These are phyloP conservation scores for Huso huso DNA, from an alignment of 2,797 vertebrate genomes.

Conservation along the genomic window DNA sequence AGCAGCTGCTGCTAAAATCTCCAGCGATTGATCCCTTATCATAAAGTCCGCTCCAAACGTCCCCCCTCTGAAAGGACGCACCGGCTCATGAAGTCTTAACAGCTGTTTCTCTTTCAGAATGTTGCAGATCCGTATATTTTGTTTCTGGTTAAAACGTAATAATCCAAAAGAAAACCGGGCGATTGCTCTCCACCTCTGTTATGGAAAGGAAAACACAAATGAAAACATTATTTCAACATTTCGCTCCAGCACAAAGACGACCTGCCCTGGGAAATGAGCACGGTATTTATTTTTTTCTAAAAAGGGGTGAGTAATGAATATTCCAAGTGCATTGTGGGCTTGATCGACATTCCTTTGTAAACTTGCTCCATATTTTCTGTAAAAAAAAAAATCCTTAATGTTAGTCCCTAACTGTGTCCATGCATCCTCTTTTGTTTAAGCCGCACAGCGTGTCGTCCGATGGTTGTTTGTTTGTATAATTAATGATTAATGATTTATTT, in stretches of 20 bases:
- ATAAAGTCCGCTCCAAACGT: neutral
- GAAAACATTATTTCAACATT: conserved; percentile 26
- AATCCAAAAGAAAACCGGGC: conserved; percentile 4
- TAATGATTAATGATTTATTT: conserved; percentile 13
- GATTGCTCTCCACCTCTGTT: conserved; percentile 31
- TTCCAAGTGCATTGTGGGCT: conserved; percentile 30
- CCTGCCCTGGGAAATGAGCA: conserved; percentile 22
- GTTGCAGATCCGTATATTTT: neutral
- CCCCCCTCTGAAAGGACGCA: conserved; percentile 29
- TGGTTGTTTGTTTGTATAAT: no score
- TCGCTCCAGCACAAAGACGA: conserved; percentile 26
- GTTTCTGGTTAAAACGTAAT: neutral
- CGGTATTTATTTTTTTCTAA: conserved; percentile 5
- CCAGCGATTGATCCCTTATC: conserved; percentile 5
- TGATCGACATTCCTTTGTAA: conserved; percentile 44
- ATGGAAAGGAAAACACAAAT: conserved; percentile 23
- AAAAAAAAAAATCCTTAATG: conserved; percentile 30
- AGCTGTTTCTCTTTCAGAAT: conserved; percentile 11
- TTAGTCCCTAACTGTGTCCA: conserved; percentile 40
- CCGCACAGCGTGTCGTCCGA: no score
- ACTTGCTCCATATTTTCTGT: conserved; percentile 46
- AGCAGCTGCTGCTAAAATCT: conserved; percentile 6
- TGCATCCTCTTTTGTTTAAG: neutral
- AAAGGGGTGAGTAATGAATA: conserved; percentile 37
- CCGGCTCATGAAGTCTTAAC: conserved; percentile 27